Percentiles rank a stretch among this genome's conserved stretches.
Evolutionary conservation across 2,797 vertebrate species (phyloP).

Genomic region (Hyperoplus lanceolatus): DNA sequence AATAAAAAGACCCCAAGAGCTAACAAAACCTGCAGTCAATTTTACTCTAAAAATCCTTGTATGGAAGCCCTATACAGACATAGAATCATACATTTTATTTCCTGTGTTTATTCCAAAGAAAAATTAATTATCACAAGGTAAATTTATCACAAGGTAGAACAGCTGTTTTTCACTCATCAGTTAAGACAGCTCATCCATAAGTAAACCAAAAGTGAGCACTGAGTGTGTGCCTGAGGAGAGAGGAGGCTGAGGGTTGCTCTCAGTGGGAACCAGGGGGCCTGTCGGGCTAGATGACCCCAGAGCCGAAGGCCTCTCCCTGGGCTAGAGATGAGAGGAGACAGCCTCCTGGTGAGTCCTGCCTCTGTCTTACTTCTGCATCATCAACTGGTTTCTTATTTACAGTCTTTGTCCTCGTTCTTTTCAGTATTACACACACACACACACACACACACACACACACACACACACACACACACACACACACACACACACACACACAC

Average conservation of each 20-base stretch:
- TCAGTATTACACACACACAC: no score
- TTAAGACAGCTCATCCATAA: no score
- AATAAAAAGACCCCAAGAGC: background rate
- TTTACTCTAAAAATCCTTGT: no score
- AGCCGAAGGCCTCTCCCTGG: constrained; percentile 49
- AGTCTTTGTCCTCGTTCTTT: constrained; percentile 2
- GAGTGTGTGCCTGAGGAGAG: constrained; percentile 28
- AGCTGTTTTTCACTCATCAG: no score
- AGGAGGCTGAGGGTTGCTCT: constrained; percentile 45
- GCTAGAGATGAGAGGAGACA: constrained; percentile 70
- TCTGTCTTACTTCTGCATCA: constrained; percentile 23
- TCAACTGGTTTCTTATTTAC: constrained; percentile 6
- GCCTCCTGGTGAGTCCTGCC: constrained; percentile 64
- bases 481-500: no score
- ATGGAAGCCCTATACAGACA: no score
- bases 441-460: no score
- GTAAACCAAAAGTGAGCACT: background rate
- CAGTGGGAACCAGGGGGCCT: constrained; percentile 71
- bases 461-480: no score
- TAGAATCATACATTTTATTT: no score
- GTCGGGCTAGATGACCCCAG: constrained; percentile 78
- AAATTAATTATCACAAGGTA: no score
- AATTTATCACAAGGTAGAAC: background rate
- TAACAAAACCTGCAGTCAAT: background rate
- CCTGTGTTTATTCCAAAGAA: no score